Percentiles rank a stretch among this genome's conserved stretches.
phyloP scores from a whole-genome alignment of 2,888 invertebrate genomes.

The Philopedon plagiatum region DNA sequence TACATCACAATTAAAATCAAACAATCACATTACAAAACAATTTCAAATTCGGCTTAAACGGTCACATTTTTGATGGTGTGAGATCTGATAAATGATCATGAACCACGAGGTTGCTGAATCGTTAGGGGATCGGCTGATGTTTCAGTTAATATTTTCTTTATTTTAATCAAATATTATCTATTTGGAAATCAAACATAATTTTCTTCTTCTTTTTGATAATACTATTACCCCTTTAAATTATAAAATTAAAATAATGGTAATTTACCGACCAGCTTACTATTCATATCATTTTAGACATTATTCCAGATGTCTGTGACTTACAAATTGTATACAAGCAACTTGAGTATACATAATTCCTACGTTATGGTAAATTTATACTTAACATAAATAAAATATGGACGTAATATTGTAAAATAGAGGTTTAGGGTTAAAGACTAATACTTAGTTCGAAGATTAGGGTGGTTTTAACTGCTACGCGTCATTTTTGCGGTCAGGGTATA shows the following conservation, averaged over 20 bases:
- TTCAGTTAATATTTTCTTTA: no score
- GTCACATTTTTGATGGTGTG: no score
- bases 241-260: constrained; percentile 21
- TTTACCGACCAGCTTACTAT: constrained; percentile 22
- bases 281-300: constrained; percentile 9
- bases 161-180: no score
- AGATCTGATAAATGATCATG: no score
- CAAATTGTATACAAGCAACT: constrained; percentile 32
- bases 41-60: no score
- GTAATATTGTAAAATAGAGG: constrained; percentile 24
- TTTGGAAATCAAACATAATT: no score
- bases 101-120: no score
- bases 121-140: no score
- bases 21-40: no score
- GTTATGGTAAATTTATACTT: constrained; percentile 11
- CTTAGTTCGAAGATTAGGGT: constrained; percentile 22
- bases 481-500: constrained; percentile 37
- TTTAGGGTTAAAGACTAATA: constrained; percentile 33
- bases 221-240: neutral
- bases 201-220: no score
- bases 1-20: no score
- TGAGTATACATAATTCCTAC: constrained; percentile 6
- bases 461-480: constrained; percentile 36
- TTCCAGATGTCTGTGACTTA: constrained; percentile 43
- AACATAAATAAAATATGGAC: constrained; percentile 21